phyloP scores from a whole-genome alignment of 1,140 invertebrate genomes.

The Cotesia chilonis region DNA sequence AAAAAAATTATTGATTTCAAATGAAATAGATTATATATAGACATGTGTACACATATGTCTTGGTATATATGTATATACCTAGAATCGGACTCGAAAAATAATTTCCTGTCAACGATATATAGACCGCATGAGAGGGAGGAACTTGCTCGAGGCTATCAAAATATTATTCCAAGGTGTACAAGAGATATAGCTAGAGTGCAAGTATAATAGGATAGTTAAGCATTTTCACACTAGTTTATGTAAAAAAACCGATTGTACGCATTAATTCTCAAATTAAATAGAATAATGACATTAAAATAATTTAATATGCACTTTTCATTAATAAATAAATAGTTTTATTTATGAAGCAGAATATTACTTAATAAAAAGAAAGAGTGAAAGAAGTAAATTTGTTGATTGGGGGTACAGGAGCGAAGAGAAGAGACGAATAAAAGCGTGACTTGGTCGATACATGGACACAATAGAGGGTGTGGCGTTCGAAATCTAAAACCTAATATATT shows the following conservation, averaged over 20 bases:
- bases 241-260: not conserved
- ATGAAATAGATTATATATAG: constrained; percentile 33
- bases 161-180: constrained; percentile 61
- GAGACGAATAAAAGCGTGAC: not conserved
- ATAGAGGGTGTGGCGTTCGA: constrained; percentile 63
- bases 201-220: constrained; percentile 33
- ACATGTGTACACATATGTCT: too few species aligned
- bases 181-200: constrained; percentile 45
- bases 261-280: not conserved
- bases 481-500: constrained; percentile 52
- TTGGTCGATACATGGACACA: constrained; percentile 60
- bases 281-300: too few species aligned
- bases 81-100: constrained; percentile 60
- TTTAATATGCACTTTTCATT: too few species aligned
- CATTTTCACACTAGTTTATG: constrained; percentile 21
- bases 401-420: not conserved
- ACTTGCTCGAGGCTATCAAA: constrained; percentile 52
- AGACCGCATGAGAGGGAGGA: constrained; percentile 45
- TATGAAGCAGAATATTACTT: not conserved
- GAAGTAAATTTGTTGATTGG: not conserved
- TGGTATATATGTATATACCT: constrained; percentile 28
- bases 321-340: not conserved
- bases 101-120: constrained; percentile 60
- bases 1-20: too few species aligned
- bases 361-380: not conserved